Evolutionary conservation across 2,888 invertebrate species (phyloP), one percentile per base, ranked within the genome.

Genomic region (Eilema caniola): DNA sequence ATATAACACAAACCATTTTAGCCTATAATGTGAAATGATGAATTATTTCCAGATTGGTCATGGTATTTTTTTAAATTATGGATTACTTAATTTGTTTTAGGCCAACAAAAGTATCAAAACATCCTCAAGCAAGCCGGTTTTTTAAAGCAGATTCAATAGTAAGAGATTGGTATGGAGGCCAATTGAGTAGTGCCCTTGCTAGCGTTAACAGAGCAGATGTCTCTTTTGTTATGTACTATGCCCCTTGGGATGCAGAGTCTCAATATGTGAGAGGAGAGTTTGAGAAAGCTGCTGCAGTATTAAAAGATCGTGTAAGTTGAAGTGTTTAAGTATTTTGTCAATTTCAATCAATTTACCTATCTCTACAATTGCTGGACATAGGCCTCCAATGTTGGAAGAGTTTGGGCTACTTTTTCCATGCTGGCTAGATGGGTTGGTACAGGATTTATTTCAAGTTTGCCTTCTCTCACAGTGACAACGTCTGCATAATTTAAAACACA

Each of bases 201-300:
- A 90, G 96, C 72, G 96, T 97, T 0, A 94, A 96, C 8, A 89
- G 95, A 53, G 96, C 97, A 3, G 98, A 98, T 90, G 92, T 98
- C 8, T 97, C 98, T 56, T 97, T 99, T 91, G 96, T 99, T 31
- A 98, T 99, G 97, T 99, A 98, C 90, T 99, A 99, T 94, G 99
- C 99, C 12, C 98, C 99, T 0, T 99, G 99, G 99, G 98, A 98
- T 95, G 97, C 98, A 0, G 97, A 98, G 87, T 98, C 98, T 81
- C 97, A 98, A 88, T 95, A 96, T 85, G 96, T 97, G 0, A 95
- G 97, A 68, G 92, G 96, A 71, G 97, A 98, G 84, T 98, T 98
- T 94, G 97, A 97, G 83, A 96, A 95, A 81, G 97, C 97, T 69
- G 98, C 98, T 3, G 93, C 93, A 83, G 95, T 97, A 83, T 96